A percentile compares a stretch with the other conserved stretches of the same genome.
Evolutionary conservation across 2,113 vertebrate species (phyloP).

Genomic region (Syngnathus typhle): DNA sequence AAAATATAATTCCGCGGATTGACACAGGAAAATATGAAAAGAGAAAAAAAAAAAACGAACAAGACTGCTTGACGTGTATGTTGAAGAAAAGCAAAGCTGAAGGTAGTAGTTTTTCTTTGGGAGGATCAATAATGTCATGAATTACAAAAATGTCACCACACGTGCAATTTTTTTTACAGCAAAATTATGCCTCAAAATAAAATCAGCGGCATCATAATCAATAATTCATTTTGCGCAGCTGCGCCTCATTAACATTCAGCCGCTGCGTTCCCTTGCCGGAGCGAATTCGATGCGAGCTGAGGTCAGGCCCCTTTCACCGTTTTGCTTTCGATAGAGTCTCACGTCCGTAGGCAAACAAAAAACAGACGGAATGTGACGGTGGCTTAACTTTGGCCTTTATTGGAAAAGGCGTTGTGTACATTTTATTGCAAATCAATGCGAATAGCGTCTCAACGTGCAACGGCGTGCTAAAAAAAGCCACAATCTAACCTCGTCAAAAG

Average conservation of each 20-base stretch:
- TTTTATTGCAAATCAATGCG: too few species aligned
- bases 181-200: constrained; percentile 2
- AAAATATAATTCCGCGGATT: neutral
- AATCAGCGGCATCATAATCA: constrained; percentile 5
- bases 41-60: neutral
- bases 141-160: neutral
- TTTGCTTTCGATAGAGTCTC: neutral
- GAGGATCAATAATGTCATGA: neutral
- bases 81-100: constrained; percentile 3
- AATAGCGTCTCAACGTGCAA: too few species aligned
- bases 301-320: neutral
- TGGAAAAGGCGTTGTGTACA: too few species aligned
- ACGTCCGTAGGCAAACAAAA: neutral
- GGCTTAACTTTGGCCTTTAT: neutral
- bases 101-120: neutral
- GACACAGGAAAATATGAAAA: neutral
- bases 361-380: neutral
- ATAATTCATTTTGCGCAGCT: neutral
- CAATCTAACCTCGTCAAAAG: too few species aligned
- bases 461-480: too few species aligned
- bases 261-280: neutral
- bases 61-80: neutral
- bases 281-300: neutral
- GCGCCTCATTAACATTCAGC: constrained; percentile 6
- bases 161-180: neutral